Conservation (phyloP, 2,113 vertebrate genomes). For the Nycticebus coucang region DNA sequence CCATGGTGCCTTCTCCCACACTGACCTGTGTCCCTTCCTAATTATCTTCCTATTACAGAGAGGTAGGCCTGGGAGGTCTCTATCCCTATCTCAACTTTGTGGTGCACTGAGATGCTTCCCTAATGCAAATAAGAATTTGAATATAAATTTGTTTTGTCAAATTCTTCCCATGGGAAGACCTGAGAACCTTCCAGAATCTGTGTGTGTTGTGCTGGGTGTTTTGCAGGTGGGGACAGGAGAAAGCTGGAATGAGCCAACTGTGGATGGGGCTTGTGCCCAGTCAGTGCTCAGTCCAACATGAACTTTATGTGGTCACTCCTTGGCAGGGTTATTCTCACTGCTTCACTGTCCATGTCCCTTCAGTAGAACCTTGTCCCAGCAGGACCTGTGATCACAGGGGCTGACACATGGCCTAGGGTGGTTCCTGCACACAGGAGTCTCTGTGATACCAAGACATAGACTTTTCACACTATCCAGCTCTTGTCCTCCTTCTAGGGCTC, state of each 20-base stretch:
- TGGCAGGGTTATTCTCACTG: not conserved
- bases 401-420: accelerated
- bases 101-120: not conserved
- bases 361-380: not conserved
- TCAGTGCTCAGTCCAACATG: not conserved
- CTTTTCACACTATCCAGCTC: not conserved
- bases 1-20: accelerated
- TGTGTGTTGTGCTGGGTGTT: not conserved
- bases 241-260: not conserved
- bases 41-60: not conserved
- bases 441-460: not conserved
- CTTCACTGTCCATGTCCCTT: not conserved
- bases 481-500: not conserved
- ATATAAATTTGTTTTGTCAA: not conserved
- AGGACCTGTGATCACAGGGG: not conserved
- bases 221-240: not conserved
- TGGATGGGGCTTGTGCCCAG: not conserved
- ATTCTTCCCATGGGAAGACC: not conserved
- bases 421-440: too few species aligned
- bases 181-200: not conserved
- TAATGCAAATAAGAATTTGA: not conserved
- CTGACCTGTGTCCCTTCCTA: not conserved
- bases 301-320: not conserved
- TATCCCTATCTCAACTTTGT: not conserved
- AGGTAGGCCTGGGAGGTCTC: too few species aligned